A percentile compares a stretch with the other conserved stretches of the same genome.
Conservation (phyloP, 1,140 invertebrate genomes). For the Uloborus diversus region DNA sequence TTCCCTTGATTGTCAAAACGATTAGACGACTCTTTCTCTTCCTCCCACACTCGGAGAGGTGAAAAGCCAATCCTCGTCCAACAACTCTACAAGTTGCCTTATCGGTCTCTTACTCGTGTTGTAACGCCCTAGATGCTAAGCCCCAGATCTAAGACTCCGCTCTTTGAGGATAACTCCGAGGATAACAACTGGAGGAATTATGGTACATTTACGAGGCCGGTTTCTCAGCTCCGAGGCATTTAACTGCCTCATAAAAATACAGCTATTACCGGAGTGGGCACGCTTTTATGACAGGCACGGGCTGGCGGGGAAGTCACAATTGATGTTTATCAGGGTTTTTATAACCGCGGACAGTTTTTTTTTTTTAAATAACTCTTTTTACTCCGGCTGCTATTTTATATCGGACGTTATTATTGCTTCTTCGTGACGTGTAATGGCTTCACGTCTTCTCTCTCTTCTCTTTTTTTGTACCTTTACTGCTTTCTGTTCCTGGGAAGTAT, state of each 20-base stretch:
- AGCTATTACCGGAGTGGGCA: neutral
- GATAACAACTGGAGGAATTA: constrained; percentile 42
- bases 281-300: constrained; percentile 12
- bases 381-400: constrained; percentile 21
- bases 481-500: too few species aligned
- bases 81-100: constrained; percentile 33
- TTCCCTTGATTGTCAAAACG: too few species aligned
- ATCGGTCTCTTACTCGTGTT: neutral
- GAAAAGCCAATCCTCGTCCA: too few species aligned
- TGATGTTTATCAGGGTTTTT: constrained; percentile 41
- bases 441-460: too few species aligned
- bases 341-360: constrained; percentile 24
- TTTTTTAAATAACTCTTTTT: too few species aligned
- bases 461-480: too few species aligned
- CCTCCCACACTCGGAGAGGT: too few species aligned
- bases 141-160: constrained; percentile 24
- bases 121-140: constrained; percentile 4
- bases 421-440: constrained; percentile 1
- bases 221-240: constrained; percentile 26
- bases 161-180: too few species aligned
- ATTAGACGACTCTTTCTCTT: too few species aligned
- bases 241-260: constrained; percentile 45
- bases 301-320: too few species aligned
- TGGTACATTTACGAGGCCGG: constrained; percentile 35
- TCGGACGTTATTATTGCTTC: constrained; percentile 18